These are phyloP conservation scores for Prietella phreatophila DNA, from an alignment of 2,113 vertebrate species.

Conservation along the genomic window DNA sequence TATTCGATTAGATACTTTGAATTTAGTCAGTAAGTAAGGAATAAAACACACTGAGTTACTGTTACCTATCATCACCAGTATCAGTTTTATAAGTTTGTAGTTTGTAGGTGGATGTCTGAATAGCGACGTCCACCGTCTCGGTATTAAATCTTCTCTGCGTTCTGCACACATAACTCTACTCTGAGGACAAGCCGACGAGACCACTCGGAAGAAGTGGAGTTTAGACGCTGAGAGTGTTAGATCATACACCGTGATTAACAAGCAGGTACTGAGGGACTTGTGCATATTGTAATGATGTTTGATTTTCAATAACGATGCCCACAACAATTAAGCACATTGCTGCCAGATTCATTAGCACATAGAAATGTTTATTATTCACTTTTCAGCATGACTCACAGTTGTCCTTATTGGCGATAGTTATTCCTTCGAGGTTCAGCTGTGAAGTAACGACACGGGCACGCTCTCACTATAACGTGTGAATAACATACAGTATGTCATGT, in stretches of 20 bases:
- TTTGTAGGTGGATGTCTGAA: neutral
- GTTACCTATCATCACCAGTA: neutral
- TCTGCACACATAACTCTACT: neutral
- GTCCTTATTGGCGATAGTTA: neutral
- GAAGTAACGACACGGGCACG: neutral
- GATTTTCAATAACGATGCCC: neutral
- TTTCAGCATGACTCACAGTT: neutral
- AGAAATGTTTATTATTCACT: neutral
- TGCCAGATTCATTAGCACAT: neutral
- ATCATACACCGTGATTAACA: neutral
- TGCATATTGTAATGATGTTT: neutral
- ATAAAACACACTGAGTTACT: too few relatives aligned
- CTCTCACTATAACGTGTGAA: neutral
- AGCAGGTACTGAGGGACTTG: neutral
- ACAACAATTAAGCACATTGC: neutral
- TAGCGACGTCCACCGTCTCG: neutral
- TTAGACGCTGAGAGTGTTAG: neutral
- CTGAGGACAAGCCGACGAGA: neutral
- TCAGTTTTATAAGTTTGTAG: too few relatives aligned
- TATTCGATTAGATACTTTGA: too few relatives aligned
- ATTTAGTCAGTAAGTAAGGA: too few relatives aligned
- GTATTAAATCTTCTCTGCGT: neutral
- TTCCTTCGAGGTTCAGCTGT: neutral
- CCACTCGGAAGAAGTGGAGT: neutral
- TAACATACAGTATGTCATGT: neutral